Evolutionary conservation across 2,113 vertebrate species (phyloP).

Genomic region (Ailuropoda melanoleuca): DNA sequence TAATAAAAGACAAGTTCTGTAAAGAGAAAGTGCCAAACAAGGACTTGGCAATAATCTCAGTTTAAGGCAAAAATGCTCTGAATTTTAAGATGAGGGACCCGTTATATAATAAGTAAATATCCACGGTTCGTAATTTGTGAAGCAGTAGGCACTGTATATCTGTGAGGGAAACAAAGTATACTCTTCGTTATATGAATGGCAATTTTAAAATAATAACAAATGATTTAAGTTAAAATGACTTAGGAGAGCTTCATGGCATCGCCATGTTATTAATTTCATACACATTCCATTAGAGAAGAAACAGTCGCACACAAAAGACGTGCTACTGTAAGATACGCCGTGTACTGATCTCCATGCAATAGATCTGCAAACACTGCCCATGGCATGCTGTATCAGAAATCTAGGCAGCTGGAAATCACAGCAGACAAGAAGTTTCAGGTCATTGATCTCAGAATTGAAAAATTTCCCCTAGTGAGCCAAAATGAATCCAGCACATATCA

Average conservation of each 20-base stretch:
- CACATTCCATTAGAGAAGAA: neutral
- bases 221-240: conserved; percentile 30
- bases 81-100: conserved; percentile 53
- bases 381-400: neutral
- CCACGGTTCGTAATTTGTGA: conserved; percentile 22
- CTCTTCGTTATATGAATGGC: neutral
- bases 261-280: neutral
- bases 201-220: conserved; percentile 21
- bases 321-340: neutral
- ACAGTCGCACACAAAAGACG: neutral
- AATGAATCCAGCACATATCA: conserved; percentile 11
- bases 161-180: neutral
- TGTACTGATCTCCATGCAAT: neutral
- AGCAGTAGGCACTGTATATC: neutral
- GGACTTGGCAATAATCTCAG: conserved; percentile 19
- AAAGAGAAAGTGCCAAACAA: conserved; percentile 34
- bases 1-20: conserved; percentile 34
- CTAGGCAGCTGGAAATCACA: conserved; percentile 44
- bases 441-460: conserved; percentile 64
- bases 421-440: conserved; percentile 46
- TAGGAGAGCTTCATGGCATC: neutral
- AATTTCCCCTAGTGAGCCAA: conserved; percentile 42
- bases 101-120: conserved; percentile 45
- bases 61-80: conserved; percentile 47
- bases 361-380: neutral